These are phyloP conservation scores for Phaedon cochleariae DNA, from an alignment of 2,888 invertebrate genomes.

Conservation along the genomic window DNA sequence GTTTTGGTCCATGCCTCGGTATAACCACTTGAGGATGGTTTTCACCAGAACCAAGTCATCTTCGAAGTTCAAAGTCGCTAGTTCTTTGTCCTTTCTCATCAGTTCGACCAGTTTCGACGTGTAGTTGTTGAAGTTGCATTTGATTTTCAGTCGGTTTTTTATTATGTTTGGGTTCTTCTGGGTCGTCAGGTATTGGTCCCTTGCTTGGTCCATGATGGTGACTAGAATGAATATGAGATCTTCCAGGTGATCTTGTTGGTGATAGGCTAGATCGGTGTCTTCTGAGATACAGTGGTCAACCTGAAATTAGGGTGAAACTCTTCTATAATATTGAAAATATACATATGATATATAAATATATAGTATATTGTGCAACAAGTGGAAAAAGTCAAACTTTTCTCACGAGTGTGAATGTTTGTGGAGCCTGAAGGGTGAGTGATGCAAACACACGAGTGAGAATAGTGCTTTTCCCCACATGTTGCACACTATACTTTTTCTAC, in stretches of 20 bases:
- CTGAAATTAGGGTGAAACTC: slow-evolving; percentile 35
- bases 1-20: slow-evolving; percentile 72
- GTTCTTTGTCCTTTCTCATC: slow-evolving; percentile 68
- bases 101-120: slow-evolving; percentile 66
- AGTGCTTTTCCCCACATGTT: too few species aligned
- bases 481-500: too few species aligned
- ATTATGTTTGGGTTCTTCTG: slow-evolving; percentile 48
- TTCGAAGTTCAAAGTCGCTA: slow-evolving; percentile 61
- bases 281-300: slow-evolving; percentile 34
- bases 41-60: slow-evolving; percentile 64
- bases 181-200: slow-evolving; percentile 64
- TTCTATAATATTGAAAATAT: too few species aligned
- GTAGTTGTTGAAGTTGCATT: slow-evolving; percentile 51
- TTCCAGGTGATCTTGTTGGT: slow-evolving; percentile 63
- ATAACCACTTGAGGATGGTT: slow-evolving; percentile 70
- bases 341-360: too few species aligned
- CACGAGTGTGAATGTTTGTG: too few species aligned
- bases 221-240: slow-evolving; percentile 71
- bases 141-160: slow-evolving; percentile 54
- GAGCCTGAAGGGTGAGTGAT: too few species aligned
- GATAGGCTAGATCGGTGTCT: slow-evolving; percentile 18
- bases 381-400: too few species aligned
- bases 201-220: slow-evolving; percentile 71
- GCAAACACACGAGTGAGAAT: too few species aligned
- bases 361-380: too few species aligned